Percentiles rank a stretch among this genome's conserved stretches.
These are phyloP conservation scores for Coendou prehensilis DNA, from an alignment of 2,797 vertebrate species.

Conservation along the genomic window DNA sequence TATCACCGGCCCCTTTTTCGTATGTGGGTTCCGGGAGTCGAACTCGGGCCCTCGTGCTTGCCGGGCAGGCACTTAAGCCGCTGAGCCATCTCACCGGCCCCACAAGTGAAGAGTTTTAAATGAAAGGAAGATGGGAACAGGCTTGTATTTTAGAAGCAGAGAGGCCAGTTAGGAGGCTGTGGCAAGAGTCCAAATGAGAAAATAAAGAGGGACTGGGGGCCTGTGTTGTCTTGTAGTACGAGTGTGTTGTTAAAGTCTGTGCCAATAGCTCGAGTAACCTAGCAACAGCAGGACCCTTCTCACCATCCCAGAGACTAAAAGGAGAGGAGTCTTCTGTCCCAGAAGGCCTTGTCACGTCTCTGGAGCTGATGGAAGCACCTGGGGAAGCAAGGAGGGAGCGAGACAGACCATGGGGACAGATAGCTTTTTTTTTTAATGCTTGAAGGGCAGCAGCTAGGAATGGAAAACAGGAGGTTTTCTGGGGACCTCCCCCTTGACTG, in stretches of 20 bases:
- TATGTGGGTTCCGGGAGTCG: no score
- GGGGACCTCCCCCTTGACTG: not conserved
- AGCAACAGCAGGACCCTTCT: constrained; percentile 67
- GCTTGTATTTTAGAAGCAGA: constrained; percentile 55
- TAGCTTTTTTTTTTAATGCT: constrained; percentile 51
- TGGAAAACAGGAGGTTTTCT: not conserved
- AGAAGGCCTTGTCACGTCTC: constrained; percentile 8
- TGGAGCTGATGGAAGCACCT: not conserved
- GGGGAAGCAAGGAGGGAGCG: not conserved
- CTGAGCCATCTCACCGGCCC: no score
- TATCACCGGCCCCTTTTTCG: no score
- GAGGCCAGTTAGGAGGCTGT: not conserved
- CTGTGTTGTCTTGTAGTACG: not conserved
- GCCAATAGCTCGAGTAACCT: constrained; percentile 49
- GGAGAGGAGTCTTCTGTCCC: constrained; percentile 59
- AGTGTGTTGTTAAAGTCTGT: constrained; percentile 42
- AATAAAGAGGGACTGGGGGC: constrained; percentile 31
- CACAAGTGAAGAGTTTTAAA: constrained; percentile 25
- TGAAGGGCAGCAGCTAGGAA: constrained; percentile 27
- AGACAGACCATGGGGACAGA: constrained; percentile 17
- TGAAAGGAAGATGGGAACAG: not conserved
- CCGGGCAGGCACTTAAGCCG: no score
- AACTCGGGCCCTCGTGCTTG: no score
- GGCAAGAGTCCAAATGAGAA: constrained; percentile 55
- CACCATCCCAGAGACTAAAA: constrained; percentile 66